Conservation (phyloP, 1,140 invertebrate genomes). For the Caenorhabditis brenneri region DNA sequence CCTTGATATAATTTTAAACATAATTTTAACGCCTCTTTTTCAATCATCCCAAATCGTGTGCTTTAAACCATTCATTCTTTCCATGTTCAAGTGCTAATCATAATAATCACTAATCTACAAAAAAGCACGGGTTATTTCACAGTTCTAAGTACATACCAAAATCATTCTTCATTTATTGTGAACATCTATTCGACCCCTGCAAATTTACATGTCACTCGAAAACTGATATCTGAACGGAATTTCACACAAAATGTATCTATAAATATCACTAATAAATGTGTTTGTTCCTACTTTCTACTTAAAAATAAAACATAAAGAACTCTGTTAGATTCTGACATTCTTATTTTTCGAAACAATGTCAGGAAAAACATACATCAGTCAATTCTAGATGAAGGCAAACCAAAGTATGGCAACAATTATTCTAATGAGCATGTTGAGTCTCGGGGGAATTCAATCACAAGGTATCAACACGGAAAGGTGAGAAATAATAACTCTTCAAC, state of each 20-base stretch:
- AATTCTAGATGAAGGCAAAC: too few relatives aligned
- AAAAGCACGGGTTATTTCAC: not conserved
- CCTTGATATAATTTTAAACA: not conserved
- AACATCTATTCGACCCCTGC: conserved; percentile 10
- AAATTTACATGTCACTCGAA: not conserved
- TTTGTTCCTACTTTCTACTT: not conserved
- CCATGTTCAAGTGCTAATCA: not conserved
- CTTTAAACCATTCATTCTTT: conserved; percentile 32
- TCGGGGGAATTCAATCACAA: not conserved
- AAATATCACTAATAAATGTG: not conserved
- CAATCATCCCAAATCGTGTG: not conserved
- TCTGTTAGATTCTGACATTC: too few relatives aligned
- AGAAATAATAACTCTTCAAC: not conserved
- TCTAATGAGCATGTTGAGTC: not conserved
- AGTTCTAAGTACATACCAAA: not conserved
- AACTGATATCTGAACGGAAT: conserved; percentile 3
- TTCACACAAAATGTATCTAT: not conserved
- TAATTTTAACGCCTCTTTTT: not conserved
- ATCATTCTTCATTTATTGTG: not conserved
- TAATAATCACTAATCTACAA: conserved; percentile 23
- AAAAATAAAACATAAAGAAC: not conserved
- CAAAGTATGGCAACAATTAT: not conserved
- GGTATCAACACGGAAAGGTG: not conserved
- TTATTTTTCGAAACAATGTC: too few relatives aligned
- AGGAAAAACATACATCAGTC: not conserved